phyloP scores from a whole-genome alignment of 2,888 invertebrate species.

The Cheilosia vulpina region DNA sequence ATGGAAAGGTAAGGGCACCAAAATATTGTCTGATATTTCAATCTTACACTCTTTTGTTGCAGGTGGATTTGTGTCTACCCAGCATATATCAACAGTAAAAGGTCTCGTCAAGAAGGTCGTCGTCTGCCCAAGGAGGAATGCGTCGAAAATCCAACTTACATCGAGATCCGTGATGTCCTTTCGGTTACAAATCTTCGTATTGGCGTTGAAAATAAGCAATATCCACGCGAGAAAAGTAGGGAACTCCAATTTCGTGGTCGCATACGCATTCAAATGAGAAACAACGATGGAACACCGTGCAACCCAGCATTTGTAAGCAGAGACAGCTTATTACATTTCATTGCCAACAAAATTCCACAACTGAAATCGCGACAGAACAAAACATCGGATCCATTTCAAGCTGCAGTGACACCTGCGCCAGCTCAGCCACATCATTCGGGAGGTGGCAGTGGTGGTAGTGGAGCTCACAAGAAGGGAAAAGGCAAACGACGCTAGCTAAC shows the following conservation, averaged over 20 bases:
- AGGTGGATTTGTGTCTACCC: conserved; percentile 99
- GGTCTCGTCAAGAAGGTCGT: conserved; percentile 94
- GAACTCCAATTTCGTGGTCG: conserved; percentile 94
- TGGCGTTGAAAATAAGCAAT: conserved; percentile 96
- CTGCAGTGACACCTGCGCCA: conserved; percentile 43
- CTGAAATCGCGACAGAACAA: conserved; percentile 90
- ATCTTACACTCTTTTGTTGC: conserved; percentile 76
- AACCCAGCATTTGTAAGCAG: conserved; percentile 89
- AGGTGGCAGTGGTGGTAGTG: conserved; percentile 77
- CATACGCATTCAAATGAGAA: conserved; percentile 95
- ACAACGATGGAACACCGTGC: conserved; percentile 92
- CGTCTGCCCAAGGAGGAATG: conserved; percentile 92
- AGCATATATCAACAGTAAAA: conserved; percentile 97
- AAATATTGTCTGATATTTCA: not conserved
- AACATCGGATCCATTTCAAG: conserved; percentile 76
- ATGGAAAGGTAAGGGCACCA: conserved; percentile 86
- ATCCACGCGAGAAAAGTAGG: conserved; percentile 95
- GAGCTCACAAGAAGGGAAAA: conserved; percentile 82
- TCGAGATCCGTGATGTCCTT: conserved; percentile 97
- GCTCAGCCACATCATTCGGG: conserved; percentile 58
- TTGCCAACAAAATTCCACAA: conserved; percentile 95
- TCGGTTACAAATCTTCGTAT: conserved; percentile 92
- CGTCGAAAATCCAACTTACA: conserved; percentile 97
- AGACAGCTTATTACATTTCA: conserved; percentile 90
- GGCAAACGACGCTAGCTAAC: conserved; percentile 80